Evolutionary conservation across 1,140 invertebrate species (phyloP).

Genomic region (Papilio xuthus): DNA sequence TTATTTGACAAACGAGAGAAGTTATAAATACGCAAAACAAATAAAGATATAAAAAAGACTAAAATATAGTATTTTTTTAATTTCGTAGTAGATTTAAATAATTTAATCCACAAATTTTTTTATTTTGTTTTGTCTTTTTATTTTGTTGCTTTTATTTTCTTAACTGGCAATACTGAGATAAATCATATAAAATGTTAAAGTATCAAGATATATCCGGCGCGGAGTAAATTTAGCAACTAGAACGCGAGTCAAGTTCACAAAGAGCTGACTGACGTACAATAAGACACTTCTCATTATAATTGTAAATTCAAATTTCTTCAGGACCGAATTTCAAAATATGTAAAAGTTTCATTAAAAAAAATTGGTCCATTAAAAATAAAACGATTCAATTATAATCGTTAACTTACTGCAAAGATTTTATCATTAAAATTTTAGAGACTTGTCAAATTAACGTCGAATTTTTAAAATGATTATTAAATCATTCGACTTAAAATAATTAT

Average conservation of each 20-base stretch:
- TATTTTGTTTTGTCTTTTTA: no score
- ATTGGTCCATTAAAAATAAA: background rate
- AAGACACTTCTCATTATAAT: conserved; percentile 14
- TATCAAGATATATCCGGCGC: conserved; percentile 1
- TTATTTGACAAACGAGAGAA: conserved; percentile 34
- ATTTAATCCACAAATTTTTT: no score
- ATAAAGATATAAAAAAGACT: background rate
- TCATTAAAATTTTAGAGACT: background rate
- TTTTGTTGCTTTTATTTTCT: no score
- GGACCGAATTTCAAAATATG: background rate
- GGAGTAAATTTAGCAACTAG: background rate
- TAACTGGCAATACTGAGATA: conserved; percentile 25
- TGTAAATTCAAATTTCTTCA: background rate
- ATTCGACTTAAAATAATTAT: background rate
- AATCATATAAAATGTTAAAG: background rate
- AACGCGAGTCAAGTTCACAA: background rate
- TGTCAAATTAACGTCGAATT: background rate
- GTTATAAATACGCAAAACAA: background rate
- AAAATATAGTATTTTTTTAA: no score
- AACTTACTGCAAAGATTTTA: background rate
- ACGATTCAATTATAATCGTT: background rate
- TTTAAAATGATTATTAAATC: background rate
- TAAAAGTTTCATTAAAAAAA: background rate
- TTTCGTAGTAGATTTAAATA: no score
- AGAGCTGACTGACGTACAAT: background rate